phyloP scores from a whole-genome alignment of 1,140 invertebrate genomes.

The Hyles euphorbiae region DNA sequence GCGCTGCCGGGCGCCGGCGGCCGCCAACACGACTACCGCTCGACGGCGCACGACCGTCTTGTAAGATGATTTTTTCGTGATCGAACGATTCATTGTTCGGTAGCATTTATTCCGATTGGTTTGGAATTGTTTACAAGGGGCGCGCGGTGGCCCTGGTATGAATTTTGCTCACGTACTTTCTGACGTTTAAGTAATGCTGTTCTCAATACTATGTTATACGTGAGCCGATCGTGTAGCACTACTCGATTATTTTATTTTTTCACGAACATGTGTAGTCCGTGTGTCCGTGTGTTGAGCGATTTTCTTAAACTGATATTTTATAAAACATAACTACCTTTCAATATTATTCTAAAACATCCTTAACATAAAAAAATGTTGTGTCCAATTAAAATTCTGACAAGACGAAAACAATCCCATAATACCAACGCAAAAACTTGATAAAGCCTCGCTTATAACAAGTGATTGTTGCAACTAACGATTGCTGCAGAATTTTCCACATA shows the following conservation, averaged over 20 bases:
- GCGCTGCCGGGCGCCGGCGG: constrained; percentile 3
- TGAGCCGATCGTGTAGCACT: not conserved
- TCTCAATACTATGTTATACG: constrained; percentile 5
- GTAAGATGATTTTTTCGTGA: constrained; percentile 73
- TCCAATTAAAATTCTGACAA: too few relatives aligned
- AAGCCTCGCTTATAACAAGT: not conserved
- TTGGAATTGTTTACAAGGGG: constrained; percentile 55
- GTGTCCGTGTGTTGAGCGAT: too few relatives aligned
- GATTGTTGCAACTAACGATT: too few relatives aligned
- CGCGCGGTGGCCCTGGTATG: not conserved
- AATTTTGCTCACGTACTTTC: constrained; percentile 4
- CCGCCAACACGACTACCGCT: constrained; percentile 62
- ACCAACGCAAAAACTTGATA: too few relatives aligned
- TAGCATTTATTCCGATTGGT: constrained; percentile 61
- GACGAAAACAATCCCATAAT: too few relatives aligned
- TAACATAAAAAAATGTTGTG: too few relatives aligned
- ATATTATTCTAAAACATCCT: too few relatives aligned
- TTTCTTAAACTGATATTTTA: too few relatives aligned
- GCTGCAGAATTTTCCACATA: too few relatives aligned
- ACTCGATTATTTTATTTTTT: too few relatives aligned
- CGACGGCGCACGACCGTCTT: constrained; percentile 59
- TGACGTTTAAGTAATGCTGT: constrained; percentile 3
- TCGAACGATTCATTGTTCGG: constrained; percentile 67
- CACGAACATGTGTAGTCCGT: too few relatives aligned
- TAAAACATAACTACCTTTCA: too few relatives aligned